Evolutionary conservation across 1,140 invertebrate species (phyloP).

Genomic region (Globodera ellingtonae): DNA sequence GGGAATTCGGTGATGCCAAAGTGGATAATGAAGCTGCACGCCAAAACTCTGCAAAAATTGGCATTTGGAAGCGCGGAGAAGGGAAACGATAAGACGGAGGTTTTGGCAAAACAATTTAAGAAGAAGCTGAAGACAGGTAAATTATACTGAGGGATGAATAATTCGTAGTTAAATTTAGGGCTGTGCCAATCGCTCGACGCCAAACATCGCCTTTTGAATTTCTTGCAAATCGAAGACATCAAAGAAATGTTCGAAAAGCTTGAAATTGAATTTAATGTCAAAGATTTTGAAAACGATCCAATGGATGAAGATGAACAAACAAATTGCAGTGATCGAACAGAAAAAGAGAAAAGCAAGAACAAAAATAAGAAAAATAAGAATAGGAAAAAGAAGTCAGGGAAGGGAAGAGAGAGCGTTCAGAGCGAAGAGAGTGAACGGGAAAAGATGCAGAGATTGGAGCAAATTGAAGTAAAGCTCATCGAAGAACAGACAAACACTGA

Average conservation of each 20-base stretch:
- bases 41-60: background rate
- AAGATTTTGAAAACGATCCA: background rate
- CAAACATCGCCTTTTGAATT: background rate
- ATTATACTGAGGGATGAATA: background rate
- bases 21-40: background rate
- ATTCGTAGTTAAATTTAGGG: background rate
- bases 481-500: too few species aligned
- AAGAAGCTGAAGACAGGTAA: background rate
- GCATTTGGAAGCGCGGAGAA: background rate
- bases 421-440: background rate
- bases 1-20: background rate
- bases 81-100: background rate
- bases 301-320: background rate
- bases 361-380: background rate
- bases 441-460: background rate
- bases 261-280: background rate
- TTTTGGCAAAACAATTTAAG: background rate
- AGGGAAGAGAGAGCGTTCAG: background rate
- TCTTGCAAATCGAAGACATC: background rate
- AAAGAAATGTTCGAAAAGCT: background rate
- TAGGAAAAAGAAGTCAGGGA: background rate
- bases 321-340: background rate
- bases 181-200: background rate
- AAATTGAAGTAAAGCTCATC: too few species aligned
- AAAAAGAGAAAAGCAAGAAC: background rate